These are phyloP conservation scores for Eupithecia exiguata DNA, from an alignment of 2,888 invertebrate species.

Conservation along the genomic window DNA sequence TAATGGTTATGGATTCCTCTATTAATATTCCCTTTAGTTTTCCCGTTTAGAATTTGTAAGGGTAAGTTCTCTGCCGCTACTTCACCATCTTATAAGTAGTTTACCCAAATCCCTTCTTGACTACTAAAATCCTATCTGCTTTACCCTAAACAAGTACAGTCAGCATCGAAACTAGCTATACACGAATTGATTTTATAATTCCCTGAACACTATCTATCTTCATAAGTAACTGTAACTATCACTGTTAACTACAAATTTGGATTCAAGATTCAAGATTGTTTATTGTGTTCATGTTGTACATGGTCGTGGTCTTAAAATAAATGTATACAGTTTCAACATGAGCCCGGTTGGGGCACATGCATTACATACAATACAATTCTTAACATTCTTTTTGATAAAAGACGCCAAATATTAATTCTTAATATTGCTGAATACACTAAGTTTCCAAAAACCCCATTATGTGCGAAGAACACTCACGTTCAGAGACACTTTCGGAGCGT, in stretches of 20 bases:
- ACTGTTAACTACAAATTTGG: neutral
- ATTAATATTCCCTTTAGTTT: conserved; percentile 1
- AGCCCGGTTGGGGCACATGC: too few species aligned
- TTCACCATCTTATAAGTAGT: neutral
- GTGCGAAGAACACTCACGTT: too few species aligned
- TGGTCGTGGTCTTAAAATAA: too few species aligned
- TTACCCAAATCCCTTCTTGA: conserved; percentile 5
- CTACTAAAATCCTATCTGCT: conserved; percentile 2
- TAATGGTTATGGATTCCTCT: neutral
- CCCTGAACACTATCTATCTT: neutral
- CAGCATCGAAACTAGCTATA: conserved; percentile 20
- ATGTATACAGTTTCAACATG: too few species aligned
- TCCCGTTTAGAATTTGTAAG: conserved; percentile 1
- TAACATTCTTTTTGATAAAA: too few species aligned
- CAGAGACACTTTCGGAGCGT: too few species aligned
- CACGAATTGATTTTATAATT: neutral
- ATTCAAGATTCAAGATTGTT: too few species aligned
- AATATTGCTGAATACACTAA: too few species aligned
- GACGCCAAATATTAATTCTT: too few species aligned
- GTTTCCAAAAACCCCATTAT: too few species aligned
- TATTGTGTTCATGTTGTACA: too few species aligned
- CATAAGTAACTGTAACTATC: neutral
- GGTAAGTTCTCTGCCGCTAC: neutral
- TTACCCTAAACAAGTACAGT: conserved; percentile 1
- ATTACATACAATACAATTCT: too few species aligned